Percentiles rank a stretch among this genome's conserved stretches.
Conservation (phyloP, 2,888 invertebrate genomes). For the Heliconius aoede region DNA sequence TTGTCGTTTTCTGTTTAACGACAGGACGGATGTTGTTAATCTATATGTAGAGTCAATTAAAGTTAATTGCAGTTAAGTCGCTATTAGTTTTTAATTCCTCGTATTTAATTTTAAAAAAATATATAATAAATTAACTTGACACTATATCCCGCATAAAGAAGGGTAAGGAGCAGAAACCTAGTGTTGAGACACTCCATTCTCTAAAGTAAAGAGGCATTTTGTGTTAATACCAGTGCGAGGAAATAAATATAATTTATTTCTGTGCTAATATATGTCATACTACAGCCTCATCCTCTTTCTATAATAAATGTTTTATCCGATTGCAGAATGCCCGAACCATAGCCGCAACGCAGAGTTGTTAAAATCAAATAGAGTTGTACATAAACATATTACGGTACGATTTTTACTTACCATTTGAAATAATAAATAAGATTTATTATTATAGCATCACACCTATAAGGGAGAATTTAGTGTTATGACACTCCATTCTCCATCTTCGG, state of each 20-base stretch:
- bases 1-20: background rate
- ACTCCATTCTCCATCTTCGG: background rate
- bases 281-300: background rate
- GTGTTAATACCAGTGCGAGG: no score
- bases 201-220: no score
- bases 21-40: no score
- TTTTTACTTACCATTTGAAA: background rate
- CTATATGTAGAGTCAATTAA: background rate
- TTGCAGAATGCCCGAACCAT: slow-evolving; percentile 62
- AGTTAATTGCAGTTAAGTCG: background rate
- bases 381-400: slow-evolving; percentile 57
- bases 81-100: background rate
- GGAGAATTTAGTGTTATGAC: background rate
- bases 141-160: no score
- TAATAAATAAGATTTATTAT: background rate
- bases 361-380: slow-evolving; percentile 52
- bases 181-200: no score
- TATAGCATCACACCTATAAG: background rate
- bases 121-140: no score
- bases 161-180: no score
- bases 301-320: background rate
- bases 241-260: no score
- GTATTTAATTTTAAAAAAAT: no score
- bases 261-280: background rate
- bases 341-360: slow-evolving; percentile 57